A percentile compares a stretch with the other conserved stretches of the same genome.
phyloP scores from a whole-genome alignment of 2,797 vertebrate genomes.

The Serranus cabrilla region DNA sequence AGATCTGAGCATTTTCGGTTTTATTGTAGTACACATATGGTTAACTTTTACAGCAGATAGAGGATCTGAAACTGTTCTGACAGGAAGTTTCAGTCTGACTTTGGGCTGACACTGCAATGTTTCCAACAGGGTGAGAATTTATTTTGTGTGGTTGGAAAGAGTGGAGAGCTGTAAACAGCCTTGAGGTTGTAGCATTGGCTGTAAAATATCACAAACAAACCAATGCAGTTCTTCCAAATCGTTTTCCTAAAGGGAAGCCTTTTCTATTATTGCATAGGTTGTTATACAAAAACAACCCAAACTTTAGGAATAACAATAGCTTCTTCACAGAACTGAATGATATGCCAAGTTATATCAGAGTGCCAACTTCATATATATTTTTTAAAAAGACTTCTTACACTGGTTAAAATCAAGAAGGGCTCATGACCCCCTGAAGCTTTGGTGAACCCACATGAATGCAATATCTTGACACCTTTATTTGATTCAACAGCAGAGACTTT shows the following conservation, averaged over 20 bases:
- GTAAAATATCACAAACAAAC: not conserved
- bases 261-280: too few relatives aligned
- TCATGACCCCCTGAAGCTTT: too few relatives aligned
- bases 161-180: not conserved
- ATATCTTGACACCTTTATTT: not conserved
- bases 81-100: constrained; percentile 17
- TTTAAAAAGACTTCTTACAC: too few relatives aligned
- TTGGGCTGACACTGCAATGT: not conserved
- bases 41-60: not conserved
- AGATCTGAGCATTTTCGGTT: not conserved
- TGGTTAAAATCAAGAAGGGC: too few relatives aligned
- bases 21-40: rapidly evolving
- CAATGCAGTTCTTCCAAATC: too few relatives aligned
- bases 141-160: not conserved
- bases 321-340: too few relatives aligned
- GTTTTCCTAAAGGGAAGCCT: too few relatives aligned
- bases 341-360: too few relatives aligned
- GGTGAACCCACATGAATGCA: not conserved
- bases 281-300: too few relatives aligned
- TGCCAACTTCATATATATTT: too few relatives aligned
- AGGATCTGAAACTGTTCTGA: constrained; percentile 30
- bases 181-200: not conserved
- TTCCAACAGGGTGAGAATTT: not conserved
- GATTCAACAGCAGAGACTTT: too few relatives aligned
- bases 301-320: too few relatives aligned